phyloP scores from a whole-genome alignment of 2,888 invertebrate species.

The Hydrotaea cyrtoneurina region DNA sequence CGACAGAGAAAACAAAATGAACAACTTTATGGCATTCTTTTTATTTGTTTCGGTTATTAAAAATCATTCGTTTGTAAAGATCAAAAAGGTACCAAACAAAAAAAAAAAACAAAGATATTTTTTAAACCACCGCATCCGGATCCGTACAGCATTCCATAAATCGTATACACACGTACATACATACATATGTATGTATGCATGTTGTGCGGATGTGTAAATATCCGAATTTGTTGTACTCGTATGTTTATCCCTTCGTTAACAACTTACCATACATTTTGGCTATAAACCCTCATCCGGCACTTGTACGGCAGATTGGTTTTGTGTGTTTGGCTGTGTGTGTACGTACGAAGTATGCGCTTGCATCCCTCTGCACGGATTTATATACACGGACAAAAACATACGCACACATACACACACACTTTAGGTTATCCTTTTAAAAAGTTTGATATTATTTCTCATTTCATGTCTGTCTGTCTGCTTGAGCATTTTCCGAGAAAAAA shows the following conservation, averaged over 20 bases:
- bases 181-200: conserved; percentile 35
- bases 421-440: conserved; percentile 21
- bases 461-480: conserved; percentile 18
- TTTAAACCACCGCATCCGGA: conserved; percentile 60
- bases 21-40: conserved; percentile 66
- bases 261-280: conserved; percentile 52
- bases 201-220: conserved; percentile 11
- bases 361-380: neutral
- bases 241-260: conserved; percentile 46
- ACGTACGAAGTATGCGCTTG: too few relatives aligned
- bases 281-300: conserved; percentile 45
- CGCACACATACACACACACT: neutral
- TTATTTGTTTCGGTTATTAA: conserved; percentile 75
- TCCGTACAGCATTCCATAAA: conserved; percentile 51
- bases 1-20: conserved; percentile 36
- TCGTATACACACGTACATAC: conserved; percentile 27
- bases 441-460: conserved; percentile 9
- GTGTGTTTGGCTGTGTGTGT: neutral
- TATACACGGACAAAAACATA: neutral
- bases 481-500: neutral
- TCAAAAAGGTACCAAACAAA: conserved; percentile 74
- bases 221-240: conserved; percentile 6
- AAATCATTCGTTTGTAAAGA: conserved; percentile 80
- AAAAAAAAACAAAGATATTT: conserved; percentile 50
- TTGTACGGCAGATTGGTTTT: neutral